These are phyloP conservation scores for Corapipo altera DNA, from an alignment of 2,113 vertebrate genomes.

Conservation along the genomic window DNA sequence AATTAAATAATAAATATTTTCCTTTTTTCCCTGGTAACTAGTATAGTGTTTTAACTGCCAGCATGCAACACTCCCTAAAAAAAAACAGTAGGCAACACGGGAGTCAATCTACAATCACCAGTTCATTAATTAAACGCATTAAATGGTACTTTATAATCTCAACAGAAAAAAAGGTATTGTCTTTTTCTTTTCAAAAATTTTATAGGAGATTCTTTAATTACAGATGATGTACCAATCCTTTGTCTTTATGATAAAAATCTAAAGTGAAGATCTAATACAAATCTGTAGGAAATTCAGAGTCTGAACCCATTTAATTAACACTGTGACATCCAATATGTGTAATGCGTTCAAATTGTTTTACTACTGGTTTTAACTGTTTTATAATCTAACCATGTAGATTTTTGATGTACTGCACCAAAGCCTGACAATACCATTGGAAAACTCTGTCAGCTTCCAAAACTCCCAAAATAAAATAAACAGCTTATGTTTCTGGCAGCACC, in stretches of 20 bases:
- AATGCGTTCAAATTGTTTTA: not conserved
- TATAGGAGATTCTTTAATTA: not conserved
- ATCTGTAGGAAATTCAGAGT: not conserved
- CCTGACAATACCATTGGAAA: not conserved
- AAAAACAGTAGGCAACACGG: slow-evolving; percentile 18
- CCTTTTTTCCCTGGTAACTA: not conserved
- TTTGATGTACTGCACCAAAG: slow-evolving; percentile 42
- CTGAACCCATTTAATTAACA: not conserved
- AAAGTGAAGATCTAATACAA: not conserved
- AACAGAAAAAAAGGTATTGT: not conserved
- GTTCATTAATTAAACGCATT: not conserved
- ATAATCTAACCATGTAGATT: slow-evolving; percentile 4
- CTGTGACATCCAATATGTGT: not conserved
- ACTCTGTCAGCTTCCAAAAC: slow-evolving; percentile 35
- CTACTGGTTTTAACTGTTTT: slow-evolving; percentile 21
- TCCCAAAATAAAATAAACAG: slow-evolving; percentile 44
- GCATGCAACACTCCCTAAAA: not conserved
- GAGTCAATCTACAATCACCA: not conserved
- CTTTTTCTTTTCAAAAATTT: not conserved
- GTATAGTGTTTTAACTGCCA: not conserved
- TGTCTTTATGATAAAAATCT: not conserved
- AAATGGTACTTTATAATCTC: not conserved
- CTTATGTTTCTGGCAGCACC: slow-evolving; percentile 54
- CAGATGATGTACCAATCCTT: not conserved
- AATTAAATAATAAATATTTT: not conserved